Conservation (phyloP, 2,888 invertebrate species). For the Limnephilus auricula region DNA sequence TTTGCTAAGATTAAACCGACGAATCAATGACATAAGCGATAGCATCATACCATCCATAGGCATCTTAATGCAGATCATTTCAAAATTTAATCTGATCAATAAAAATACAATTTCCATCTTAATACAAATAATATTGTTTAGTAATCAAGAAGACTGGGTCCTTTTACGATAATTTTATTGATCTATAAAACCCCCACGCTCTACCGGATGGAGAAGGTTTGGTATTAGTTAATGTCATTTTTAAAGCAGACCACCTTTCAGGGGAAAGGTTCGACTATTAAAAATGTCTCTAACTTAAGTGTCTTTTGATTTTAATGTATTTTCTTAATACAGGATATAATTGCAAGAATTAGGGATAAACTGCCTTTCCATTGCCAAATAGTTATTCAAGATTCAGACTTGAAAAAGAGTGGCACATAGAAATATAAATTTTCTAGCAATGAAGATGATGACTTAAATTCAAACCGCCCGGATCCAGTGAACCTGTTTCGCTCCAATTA, state of each 20-base stretch:
- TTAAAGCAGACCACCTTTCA: not conserved
- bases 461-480: no score
- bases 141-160: slow-evolving; percentile 24
- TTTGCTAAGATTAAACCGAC: not conserved
- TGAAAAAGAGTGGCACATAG: not conserved
- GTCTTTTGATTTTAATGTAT: not conserved
- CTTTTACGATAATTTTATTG: slow-evolving; percentile 43
- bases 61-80: slow-evolving; percentile 18
- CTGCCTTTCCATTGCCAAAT: not conserved
- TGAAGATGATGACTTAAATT: not conserved
- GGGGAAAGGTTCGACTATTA: not conserved
- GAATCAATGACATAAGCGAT: not conserved
- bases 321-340: not conserved
- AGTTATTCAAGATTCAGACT: not conserved
- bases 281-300: not conserved
- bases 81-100: slow-evolving; percentile 26
- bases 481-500: no score
- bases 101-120: slow-evolving; percentile 35
- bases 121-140: slow-evolving; percentile 20
- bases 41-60: not conserved
- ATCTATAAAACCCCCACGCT: slow-evolving; percentile 23
- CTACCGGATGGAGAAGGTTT: slow-evolving; percentile 1
- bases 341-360: not conserved
- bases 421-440: not conserved
- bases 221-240: not conserved